Base-by-base conservation (phyloP, 2,797 vertebrate species). In the Euthynnus affinis region DNA sequence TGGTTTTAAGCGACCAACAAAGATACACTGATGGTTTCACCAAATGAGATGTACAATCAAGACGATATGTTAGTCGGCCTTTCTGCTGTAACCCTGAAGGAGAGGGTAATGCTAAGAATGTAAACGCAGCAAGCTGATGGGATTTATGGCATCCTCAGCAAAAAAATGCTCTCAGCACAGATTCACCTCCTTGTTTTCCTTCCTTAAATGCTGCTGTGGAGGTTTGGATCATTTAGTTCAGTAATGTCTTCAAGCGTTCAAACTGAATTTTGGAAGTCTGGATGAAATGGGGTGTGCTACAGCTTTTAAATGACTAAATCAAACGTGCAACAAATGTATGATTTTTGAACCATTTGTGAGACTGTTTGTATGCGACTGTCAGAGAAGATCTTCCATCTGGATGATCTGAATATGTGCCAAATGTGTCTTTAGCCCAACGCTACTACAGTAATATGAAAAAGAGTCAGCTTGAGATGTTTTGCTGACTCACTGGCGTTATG, bases 51-150 rank as follows among this genome's bases (percentile, higher is more conserved):
- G 32, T 44, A 57, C 49, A 42, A 65, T 84, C 40, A 57, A 64
- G 70, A 44, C 65, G 63, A 15, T 83, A 55, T 65, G 44, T 60
- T 44, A 29, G 73, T 44, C 23, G 62, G 53, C 60, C 20, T 71
- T 7, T 71, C 66, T 74, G 56, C 55, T 51, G 23, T 73, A 51
- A 80, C 86, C 71, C 53, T 68, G 67, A 82, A 79, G 29, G 48
- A 73, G 71, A 80, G 62, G 68, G 85, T 72, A 72, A 89, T 73
- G 88, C 59, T 73, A 85, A 87, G 88, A 92, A 92, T 92, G 88
- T 91, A 88, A 89, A 92, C 27, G 53, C 56, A 69, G 77, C 65
- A 72, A 22, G 72, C 58, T 44, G 63, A 76, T 62, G 48, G 62
- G 79, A 87, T 89, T 88, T 88, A 90, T 85, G 73, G 67, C 69